Evolutionary conservation across 2,797 vertebrate genomes (phyloP).

Genomic region (Arremon aurantiirostris): DNA sequence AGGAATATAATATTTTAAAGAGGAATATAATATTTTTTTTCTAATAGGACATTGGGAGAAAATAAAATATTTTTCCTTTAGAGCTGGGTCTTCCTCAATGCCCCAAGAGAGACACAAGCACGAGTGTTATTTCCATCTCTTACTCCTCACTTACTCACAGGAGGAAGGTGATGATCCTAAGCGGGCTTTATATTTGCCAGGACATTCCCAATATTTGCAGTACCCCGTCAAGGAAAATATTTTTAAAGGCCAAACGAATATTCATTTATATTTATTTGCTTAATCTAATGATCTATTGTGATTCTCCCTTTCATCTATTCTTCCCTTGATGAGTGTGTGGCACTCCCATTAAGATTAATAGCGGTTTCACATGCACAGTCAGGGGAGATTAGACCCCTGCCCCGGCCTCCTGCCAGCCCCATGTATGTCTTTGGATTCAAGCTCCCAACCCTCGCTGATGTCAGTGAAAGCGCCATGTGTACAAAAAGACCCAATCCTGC

Average conservation of each 20-base stretch:
- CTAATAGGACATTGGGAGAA: background rate
- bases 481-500: constrained; percentile 64
- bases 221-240: constrained; percentile 67
- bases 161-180: constrained; percentile 18
- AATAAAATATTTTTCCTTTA: background rate
- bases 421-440: constrained; percentile 69
- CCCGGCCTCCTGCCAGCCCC: constrained; percentile 67
- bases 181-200: constrained; percentile 55
- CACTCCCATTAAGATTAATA: constrained; percentile 70
- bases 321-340: constrained; percentile 66
- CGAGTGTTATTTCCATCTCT: constrained; percentile 25
- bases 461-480: constrained; percentile 60
- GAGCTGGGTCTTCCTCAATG: background rate
- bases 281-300: constrained; percentile 72
- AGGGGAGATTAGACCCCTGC: constrained; percentile 60
- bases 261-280: constrained; percentile 75
- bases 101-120: background rate
- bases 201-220: constrained; percentile 67
- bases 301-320: constrained; percentile 72
- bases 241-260: constrained; percentile 65
- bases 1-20: background rate
- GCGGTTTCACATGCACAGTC: constrained; percentile 61
- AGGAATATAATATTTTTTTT: background rate
- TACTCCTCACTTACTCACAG: constrained; percentile 33
- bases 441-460: constrained; percentile 60